Evolutionary conservation across 2,888 invertebrate genomes (phyloP).

Genomic region (Thalpophila matura): DNA sequence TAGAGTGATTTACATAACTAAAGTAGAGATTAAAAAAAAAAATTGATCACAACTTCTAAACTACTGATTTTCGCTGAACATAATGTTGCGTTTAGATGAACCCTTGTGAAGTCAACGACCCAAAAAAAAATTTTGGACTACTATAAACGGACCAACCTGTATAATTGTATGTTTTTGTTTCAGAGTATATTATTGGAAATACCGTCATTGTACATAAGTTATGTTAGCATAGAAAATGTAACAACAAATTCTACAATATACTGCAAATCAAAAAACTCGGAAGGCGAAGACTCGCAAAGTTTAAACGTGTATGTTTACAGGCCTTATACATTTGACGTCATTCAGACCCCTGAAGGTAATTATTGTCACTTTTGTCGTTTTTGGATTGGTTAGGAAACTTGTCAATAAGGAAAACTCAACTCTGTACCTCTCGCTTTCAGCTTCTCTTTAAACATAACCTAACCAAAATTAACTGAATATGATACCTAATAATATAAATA

Average conservation of each 20-base stretch:
- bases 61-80: too few relatives aligned
- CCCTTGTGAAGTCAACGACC: too few relatives aligned
- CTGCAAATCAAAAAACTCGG: constrained; percentile 74
- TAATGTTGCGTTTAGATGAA: too few relatives aligned
- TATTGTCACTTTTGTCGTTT: neutral
- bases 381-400: neutral
- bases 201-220: constrained; percentile 77
- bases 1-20: too few relatives aligned
- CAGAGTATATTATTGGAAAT: constrained; percentile 76
- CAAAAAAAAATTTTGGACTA: too few relatives aligned
- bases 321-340: constrained; percentile 76
- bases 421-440: too few relatives aligned
- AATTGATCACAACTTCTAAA: too few relatives aligned
- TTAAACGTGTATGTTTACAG: constrained; percentile 76
- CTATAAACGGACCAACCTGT: too few relatives aligned
- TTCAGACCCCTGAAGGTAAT: constrained; percentile 75
- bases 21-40: too few relatives aligned
- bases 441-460: too few relatives aligned
- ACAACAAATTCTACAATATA: constrained; percentile 72
- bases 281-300: constrained; percentile 62
- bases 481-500: too few relatives aligned
- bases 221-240: constrained; percentile 70
- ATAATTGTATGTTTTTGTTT: constrained; percentile 25
- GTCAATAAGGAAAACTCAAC: neutral
- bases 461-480: too few relatives aligned